These are phyloP conservation scores for Aurelia aurita complex sp. Pacific DNA, from an alignment of 30 jellyfish, hydroid and myxozoan species.

Conservation along the genomic window DNA sequence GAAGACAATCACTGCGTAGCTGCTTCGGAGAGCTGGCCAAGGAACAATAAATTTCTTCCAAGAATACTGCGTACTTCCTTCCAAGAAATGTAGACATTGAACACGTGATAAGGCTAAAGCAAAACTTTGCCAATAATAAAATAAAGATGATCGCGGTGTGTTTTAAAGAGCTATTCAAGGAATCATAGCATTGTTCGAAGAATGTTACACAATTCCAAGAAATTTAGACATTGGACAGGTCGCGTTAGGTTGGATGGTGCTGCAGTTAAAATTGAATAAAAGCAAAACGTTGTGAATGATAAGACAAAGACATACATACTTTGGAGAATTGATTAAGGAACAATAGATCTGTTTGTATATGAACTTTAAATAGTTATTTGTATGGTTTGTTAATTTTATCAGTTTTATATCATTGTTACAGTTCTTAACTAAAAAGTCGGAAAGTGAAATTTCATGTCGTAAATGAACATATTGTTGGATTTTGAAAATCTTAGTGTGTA, in stretches of 20 bases:
- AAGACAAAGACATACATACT: conserved; percentile 83
- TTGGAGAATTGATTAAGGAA: conserved; percentile 53
- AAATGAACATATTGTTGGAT: too few relatives aligned
- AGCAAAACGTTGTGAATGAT: conserved; percentile 68
- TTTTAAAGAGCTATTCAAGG: conserved; percentile 42
- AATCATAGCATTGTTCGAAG: too few relatives aligned
- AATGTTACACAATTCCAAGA: too few relatives aligned
- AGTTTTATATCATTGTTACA: too few relatives aligned
- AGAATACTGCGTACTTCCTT: background rate
- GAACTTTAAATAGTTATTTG: too few relatives aligned
- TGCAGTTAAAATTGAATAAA: conserved; percentile 73
- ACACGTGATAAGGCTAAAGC: conserved; percentile 65
- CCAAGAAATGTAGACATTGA: conserved; percentile 24
- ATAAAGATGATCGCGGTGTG: conserved; percentile 84
- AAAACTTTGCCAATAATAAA: conserved; percentile 66
- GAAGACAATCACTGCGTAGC: conserved; percentile 86
- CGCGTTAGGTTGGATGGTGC: conserved; percentile 47
- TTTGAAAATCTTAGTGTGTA: too few relatives aligned
- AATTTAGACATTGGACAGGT: too few relatives aligned
- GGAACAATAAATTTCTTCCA: too few relatives aligned
- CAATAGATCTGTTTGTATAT: too few relatives aligned
- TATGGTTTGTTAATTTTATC: too few relatives aligned
- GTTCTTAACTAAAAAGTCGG: too few relatives aligned
- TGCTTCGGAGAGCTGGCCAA: conserved; percentile 64
- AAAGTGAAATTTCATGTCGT: too few relatives aligned